phyloP scores from a whole-genome alignment of 2,797 vertebrate genomes.

The Crenuchus spilurus region DNA sequence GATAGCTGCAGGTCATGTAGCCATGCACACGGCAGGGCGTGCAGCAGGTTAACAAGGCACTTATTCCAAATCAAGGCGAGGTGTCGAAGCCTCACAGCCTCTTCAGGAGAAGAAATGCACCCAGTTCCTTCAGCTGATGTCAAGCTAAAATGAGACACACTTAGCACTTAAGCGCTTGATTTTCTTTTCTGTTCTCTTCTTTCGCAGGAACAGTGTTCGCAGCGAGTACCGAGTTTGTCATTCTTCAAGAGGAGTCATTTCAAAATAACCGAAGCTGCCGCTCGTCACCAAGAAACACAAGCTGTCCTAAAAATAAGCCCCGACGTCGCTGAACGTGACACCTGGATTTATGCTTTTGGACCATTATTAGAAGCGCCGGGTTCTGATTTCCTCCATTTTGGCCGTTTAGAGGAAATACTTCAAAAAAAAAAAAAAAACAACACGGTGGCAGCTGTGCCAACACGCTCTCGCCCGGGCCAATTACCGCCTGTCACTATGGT shows the following conservation, averaged over 20 bases:
- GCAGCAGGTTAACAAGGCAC: constrained; percentile 6
- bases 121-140: constrained; percentile 23
- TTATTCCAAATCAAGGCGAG: constrained; percentile 11
- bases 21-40: neutral
- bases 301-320: constrained; percentile 39
- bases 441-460: constrained; percentile 59
- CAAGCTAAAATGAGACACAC: constrained; percentile 41
- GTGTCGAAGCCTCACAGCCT: constrained; percentile 15
- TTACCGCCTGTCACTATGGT: constrained; percentile 69
- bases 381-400: constrained; percentile 55
- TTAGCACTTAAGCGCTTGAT: constrained; percentile 37
- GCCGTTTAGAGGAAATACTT: constrained; percentile 67
- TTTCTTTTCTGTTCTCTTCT: neutral
- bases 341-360: constrained; percentile 46
- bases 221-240: constrained; percentile 14
- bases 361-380: constrained; percentile 49
- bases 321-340: constrained; percentile 35
- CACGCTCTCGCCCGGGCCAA: constrained; percentile 58
- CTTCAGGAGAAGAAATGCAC: constrained; percentile 32
- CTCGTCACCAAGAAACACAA: constrained; percentile 5
- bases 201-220: constrained; percentile 24
- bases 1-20: neutral
- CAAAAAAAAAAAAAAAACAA: no score
- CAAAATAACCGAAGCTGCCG: constrained; percentile 29
- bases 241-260: constrained; percentile 30